Evolutionary conservation across 1,140 invertebrate genomes (phyloP), one percentile per base, ranked within the genome.

Genomic region (Aplysia californica): DNA sequence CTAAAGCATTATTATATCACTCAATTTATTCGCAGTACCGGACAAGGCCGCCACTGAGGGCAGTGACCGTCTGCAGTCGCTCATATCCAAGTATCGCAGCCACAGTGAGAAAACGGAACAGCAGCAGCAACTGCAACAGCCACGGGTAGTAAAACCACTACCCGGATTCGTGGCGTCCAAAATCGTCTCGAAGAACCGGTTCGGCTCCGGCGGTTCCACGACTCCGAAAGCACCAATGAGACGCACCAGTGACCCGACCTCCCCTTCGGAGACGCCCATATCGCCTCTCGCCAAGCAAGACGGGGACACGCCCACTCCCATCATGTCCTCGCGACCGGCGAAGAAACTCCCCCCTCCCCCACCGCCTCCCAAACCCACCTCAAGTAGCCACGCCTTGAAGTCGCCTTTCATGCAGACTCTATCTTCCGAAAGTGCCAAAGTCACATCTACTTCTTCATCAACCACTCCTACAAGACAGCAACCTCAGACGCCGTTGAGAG

Each of bases 71-170:
- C 67, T 87, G 18, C 85, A 87, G 66, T 83, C 79, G 26, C 77
- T 87, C 15, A 85, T 85, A 64, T 85, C 84, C 58, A 87, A 85
- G 58, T 85, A 85, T 55, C 77, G 84, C 44, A 84, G 82, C 44
- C 83, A 87, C 61, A 82, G 81, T 39, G 82, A 83, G 18, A 29
- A 50, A 21, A 41, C 41, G 1, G 39, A 10, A 31, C 38, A n/a
- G 5, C n/a, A 3, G 29, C 26, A 23, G 26, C 39, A 4, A 35
- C 38, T 41, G 10, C 10, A 61, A 29, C 10, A n/a, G n/a, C 44
- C 44, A n/a, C 44, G 44, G 10, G 44, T 10, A n/a, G 80, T 83
- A 44, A 83, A 83, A 74, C 35, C 35, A 3, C 18, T 41, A 44
- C 67, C 67, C 5, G 67, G 67, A 23, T 36, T 66, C 35, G 35